Evolutionary conservation across 2,888 invertebrate genomes (phyloP), one percentile per base, ranked within the genome.

Genomic region (Bellardia bayeri): DNA sequence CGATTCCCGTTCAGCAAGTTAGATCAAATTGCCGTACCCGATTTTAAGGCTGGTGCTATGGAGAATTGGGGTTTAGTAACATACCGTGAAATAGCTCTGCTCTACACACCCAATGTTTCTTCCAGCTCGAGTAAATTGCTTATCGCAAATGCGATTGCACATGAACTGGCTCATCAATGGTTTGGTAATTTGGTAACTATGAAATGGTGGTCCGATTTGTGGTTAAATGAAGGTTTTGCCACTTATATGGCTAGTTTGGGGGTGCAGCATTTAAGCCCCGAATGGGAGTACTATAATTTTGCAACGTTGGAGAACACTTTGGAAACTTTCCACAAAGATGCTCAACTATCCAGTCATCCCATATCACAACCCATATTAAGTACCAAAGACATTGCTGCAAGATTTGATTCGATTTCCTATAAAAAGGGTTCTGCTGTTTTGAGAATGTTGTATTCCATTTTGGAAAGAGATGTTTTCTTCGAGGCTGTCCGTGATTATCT

Each of bases 361-460:
- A 96, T 97, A 63, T 96, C 96, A 0, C 96, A 96, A 0, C 94
- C 95, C 3, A 96, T 98, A 49, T 95, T 96, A 54, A 95, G 97
- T 91, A 97, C 97, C 2, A 95, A 95, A 89, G 91, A 98, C 91
- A 97, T 98, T 82, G 94, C 95, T 0, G 97, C 98, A 94, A 97
- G 97, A 71, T 98, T 98, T 93, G 98, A 98, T 92, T 95, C 96
- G 79, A 98, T 98, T 49, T 97, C 97, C 0, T 98, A 98, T 93
- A 95, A 95, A 88, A 98, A 98, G 94, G 98, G 98, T 0, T 96
- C 97, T 0, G 95, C 96, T 0, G 95, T 99, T 64, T 95, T 99
- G 86, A 95, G 98, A 64, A 99, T 99, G 99, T 98, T 99, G 97
- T 96, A 96, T 89, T 95, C 96, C 91, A 97, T 97, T 93, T 95